Base-by-base conservation (phyloP, 1,140 invertebrate genomes). In the Asobara japonica region DNA sequence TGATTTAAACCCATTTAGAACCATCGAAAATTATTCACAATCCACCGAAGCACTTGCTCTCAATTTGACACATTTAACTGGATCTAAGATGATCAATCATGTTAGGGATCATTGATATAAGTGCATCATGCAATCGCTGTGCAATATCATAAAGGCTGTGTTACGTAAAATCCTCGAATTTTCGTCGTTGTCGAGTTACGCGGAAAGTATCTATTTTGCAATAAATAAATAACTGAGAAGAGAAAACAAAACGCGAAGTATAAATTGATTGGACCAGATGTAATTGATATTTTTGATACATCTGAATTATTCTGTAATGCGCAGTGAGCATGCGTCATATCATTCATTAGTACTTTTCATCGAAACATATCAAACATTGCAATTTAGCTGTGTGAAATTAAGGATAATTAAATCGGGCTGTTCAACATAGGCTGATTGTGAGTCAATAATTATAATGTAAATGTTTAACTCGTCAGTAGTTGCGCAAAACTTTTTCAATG, bases 201-300 rank as follows among this genome's bases (percentile, higher is more conserved):
- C 25, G 22, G 22, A 56, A 8, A 6, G 8, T 45, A 45, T 13
- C 41, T 45, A 16, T n/a, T 45, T 18, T 20, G 51, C 6, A 51
- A 51, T 51, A 56, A 25, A 56, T 56, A 25, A 56, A 25, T 56
- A 56, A 56, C n/a, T n/a, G n/a, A n/a, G n/a, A n/a, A n/a, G n/a
- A n/a, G n/a, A n/a, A n/a, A n/a, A n/a, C n/a, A 56, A 22, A 25
- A 22, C 20, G 51, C 18, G 18, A 56, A 22, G n/a, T 51, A n/a
- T 51, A 51, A 51, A 18, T 51, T 51, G 11, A 20, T 20, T 27
- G 51, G 13, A 51, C 8, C 51, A 56, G 51, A 27, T 72, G 66
- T 66, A 25, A 69, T 73, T 27, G 30, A 70, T 80, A 80, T 79
- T 79, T 79, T 80, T 79, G 73, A 80, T 80, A 79, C 74, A 66